A percentile compares a stretch with the other conserved stretches of the same genome.
phyloP scores from a whole-genome alignment of 2,888 invertebrate genomes.

The Apantesis nais region DNA sequence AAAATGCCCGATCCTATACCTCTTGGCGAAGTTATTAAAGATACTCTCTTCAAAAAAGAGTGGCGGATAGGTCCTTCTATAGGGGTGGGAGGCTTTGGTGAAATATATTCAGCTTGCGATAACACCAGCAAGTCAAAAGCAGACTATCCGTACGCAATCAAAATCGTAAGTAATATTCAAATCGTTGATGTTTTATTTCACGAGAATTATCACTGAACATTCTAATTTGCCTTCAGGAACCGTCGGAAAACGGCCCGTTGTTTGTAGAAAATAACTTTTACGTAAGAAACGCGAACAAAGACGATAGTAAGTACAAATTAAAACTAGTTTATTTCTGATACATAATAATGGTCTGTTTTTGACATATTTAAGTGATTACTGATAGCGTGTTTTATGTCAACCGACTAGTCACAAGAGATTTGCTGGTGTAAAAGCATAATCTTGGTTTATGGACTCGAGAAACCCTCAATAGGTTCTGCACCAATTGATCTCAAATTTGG shows the following conservation, averaged over 20 bases:
- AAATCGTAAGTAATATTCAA: constrained; percentile 88
- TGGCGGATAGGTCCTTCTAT: constrained; percentile 96
- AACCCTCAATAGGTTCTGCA: no score
- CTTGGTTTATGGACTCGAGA: no score
- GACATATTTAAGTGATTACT: no score
- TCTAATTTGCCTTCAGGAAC: constrained; percentile 87
- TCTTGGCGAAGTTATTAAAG: constrained; percentile 90
- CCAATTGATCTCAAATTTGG: no score
- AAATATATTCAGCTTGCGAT: constrained; percentile 94
- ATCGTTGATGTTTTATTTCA: neutral
- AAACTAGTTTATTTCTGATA: no score
- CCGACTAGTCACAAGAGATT: no score
- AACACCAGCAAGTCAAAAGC: constrained; percentile 81
- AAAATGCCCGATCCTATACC: constrained; percentile 90
- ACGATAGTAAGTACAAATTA: constrained; percentile 87
- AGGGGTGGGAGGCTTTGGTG: constrained; percentile 97
- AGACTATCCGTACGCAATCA: constrained; percentile 89
- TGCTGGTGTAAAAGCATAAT: no score
- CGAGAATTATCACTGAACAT: neutral
- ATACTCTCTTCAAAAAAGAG: constrained; percentile 89
- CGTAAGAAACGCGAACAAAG: constrained; percentile 89
- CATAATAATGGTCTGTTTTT: no score
- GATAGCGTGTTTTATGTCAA: no score
- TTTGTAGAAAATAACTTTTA: constrained; percentile 98
- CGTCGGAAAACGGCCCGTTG: constrained; percentile 95